A percentile compares a stretch with the other conserved stretches of the same genome.
Evolutionary conservation across 2,888 invertebrate species (phyloP).

Genomic region (Ochlodes sylvanus): DNA sequence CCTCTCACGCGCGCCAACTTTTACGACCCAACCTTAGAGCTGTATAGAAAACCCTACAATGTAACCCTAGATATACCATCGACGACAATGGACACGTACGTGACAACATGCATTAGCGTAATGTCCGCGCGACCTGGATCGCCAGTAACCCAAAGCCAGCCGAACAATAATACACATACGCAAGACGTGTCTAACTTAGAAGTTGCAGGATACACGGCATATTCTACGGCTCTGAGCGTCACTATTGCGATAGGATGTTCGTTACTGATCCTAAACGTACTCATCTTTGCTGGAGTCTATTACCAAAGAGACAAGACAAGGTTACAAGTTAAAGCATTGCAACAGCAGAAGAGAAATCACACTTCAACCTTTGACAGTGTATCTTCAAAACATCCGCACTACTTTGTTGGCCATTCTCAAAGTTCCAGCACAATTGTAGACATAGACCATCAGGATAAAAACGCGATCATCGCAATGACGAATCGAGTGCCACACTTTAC

Average conservation of each 20-base stretch:
- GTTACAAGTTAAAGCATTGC: conserved; percentile 90
- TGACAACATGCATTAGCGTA: conserved; percentile 89
- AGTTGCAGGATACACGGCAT: conserved; percentile 90
- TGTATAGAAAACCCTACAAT: conserved; percentile 86
- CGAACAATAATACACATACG: conserved; percentile 86
- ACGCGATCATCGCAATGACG: conserved; percentile 81
- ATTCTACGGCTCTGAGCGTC: conserved; percentile 90
- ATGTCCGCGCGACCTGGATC: conserved; percentile 89
- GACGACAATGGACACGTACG: conserved; percentile 86
- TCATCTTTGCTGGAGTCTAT: conserved; percentile 94
- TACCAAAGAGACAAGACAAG: conserved; percentile 92
- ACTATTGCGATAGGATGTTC: conserved; percentile 94
- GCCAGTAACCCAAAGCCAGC: conserved; percentile 71
- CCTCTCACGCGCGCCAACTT: conserved; percentile 89
- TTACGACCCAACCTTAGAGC: conserved; percentile 86
- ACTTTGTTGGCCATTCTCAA: conserved; percentile 90
- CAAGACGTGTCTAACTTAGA: conserved; percentile 93
- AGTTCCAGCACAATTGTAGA: conserved; percentile 94
- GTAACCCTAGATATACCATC: conserved; percentile 80
- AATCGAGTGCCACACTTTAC: conserved; percentile 80
- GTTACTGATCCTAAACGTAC: conserved; percentile 90
- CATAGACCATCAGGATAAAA: conserved; percentile 90
- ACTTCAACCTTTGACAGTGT: conserved; percentile 84
- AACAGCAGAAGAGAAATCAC: conserved; percentile 88
- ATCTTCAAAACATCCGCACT: conserved; percentile 90